phyloP scores from a whole-genome alignment of 2,797 vertebrate species.

The Psittacula derbiana region DNA sequence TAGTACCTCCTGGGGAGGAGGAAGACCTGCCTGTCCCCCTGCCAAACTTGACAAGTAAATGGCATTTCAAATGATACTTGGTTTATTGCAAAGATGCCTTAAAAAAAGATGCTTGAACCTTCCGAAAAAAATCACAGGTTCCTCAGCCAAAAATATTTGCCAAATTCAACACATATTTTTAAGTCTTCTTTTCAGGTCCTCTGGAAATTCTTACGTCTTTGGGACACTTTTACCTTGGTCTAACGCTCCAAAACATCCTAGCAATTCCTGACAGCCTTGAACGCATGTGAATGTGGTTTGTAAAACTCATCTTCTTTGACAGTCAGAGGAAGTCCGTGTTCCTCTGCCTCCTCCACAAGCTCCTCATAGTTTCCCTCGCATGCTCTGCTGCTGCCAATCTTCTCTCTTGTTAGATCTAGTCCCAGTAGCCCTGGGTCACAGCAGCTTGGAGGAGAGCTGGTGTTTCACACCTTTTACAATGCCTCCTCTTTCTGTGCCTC shows the following conservation, averaged over 20 bases:
- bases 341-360: background rate
- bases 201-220: background rate
- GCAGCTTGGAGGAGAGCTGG: fast-evolving
- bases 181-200: background rate
- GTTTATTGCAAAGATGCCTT: background rate
- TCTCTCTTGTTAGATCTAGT: background rate
- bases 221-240: background rate
- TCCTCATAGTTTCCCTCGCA: background rate
- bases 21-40: background rate
- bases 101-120: background rate
- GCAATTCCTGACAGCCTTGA: background rate
- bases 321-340: background rate
- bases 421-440: background rate
- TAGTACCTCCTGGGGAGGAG: background rate
- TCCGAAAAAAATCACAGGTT: background rate
- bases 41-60: background rate
- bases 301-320: background rate
- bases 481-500: background rate
- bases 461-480: background rate
- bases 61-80: background rate
- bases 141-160: background rate
- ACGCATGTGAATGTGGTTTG: background rate
- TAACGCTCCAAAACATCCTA: background rate
- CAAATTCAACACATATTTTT: background rate
- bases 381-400: background rate